Evolutionary conservation across 2,888 invertebrate species (phyloP).

Genomic region (Gisinianus flammeolus): DNA sequence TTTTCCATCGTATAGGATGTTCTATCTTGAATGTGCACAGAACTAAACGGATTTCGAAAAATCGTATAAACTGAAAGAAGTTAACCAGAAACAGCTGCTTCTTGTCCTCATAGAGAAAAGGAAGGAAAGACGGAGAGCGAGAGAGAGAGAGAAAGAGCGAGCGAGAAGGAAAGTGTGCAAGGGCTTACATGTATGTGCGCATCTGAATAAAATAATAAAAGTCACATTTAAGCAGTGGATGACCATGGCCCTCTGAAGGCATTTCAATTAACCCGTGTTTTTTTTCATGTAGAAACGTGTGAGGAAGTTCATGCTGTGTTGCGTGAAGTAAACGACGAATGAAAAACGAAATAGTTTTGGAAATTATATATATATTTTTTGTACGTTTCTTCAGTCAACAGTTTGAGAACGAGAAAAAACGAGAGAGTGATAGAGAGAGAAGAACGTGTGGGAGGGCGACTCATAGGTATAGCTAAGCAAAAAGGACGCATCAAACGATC

Average conservation of each 20-base stretch:
- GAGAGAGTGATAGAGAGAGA: not conserved
- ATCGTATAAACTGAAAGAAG: not conserved
- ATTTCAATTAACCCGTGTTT: conserved; percentile 1
- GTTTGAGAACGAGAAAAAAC: not conserved
- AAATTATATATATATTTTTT: too few species aligned
- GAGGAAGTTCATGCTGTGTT: too few species aligned
- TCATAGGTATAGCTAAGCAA: not conserved
- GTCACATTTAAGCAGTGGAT: not conserved
- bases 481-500: conserved; percentile 11
- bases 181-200: too few species aligned
- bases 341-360: too few species aligned
- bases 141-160: too few species aligned
- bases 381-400: too few species aligned
- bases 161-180: too few species aligned
- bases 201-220: too few species aligned
- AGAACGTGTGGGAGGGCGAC: not conserved
- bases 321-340: too few species aligned
- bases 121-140: too few species aligned
- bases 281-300: too few species aligned
- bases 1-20: not conserved
- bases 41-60: not conserved
- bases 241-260: not conserved
- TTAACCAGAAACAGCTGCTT: conserved; percentile 15
- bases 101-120: too few species aligned
- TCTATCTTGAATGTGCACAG: not conserved